phyloP scores from a whole-genome alignment of 1,140 invertebrate genomes.

The Venturia canescens region DNA sequence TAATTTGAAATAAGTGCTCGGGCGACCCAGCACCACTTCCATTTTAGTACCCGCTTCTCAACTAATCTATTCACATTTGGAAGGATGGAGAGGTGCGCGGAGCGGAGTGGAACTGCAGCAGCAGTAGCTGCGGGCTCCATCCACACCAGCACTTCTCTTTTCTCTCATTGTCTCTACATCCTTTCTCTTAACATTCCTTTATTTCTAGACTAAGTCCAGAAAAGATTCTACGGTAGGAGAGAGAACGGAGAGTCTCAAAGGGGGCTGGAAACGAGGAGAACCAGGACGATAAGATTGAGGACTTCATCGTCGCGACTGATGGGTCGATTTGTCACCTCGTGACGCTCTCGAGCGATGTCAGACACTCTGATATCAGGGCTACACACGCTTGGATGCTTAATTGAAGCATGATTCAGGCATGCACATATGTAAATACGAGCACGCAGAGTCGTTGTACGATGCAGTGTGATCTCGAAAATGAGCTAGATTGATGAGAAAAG shows the following conservation, averaged over 20 bases:
- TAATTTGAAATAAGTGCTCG: too few relatives aligned
- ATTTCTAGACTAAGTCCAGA: not conserved
- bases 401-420: slow-evolving; percentile 44
- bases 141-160: not conserved
- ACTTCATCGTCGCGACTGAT: slow-evolving; percentile 70
- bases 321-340: slow-evolving; percentile 66
- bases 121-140: not conserved
- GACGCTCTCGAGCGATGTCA: slow-evolving; percentile 21
- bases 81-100: too few relatives aligned
- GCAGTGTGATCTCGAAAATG: slow-evolving; percentile 1
- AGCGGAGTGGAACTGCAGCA: not conserved
- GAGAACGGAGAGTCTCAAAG: slow-evolving; percentile 33
- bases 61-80: not conserved
- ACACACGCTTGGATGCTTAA: slow-evolving; percentile 39
- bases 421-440: slow-evolving; percentile 11
- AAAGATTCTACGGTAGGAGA: slow-evolving; percentile 14
- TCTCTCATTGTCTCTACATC: not conserved
- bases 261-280: slow-evolving; percentile 48
- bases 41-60: too few relatives aligned
- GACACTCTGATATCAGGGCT: slow-evolving; percentile 28
- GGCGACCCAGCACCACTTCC: not conserved
- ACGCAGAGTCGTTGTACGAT: slow-evolving; percentile 1
- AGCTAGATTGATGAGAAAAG: not conserved
- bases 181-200: not conserved
- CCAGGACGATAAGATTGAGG: slow-evolving; percentile 63